A percentile compares a stretch with the other conserved stretches of the same genome.
phyloP scores from a whole-genome alignment of 2,888 invertebrate genomes.

The Chrysolina americana region DNA sequence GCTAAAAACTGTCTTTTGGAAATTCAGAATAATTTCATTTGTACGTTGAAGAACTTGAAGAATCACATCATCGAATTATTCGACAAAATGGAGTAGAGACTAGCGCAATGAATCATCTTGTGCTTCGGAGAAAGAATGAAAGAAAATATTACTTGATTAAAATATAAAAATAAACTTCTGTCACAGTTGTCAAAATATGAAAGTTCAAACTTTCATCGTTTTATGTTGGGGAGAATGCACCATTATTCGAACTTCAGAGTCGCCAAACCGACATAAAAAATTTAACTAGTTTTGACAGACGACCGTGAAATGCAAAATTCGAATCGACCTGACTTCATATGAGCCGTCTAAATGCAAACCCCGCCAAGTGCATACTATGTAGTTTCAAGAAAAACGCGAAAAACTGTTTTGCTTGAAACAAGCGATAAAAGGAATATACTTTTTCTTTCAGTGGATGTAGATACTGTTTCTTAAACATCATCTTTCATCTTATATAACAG shows the following conservation, averaged over 20 bases:
- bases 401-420: too few species aligned
- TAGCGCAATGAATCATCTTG: constrained; percentile 7
- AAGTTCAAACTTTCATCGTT: neutral
- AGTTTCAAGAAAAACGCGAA: too few species aligned
- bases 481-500: too few species aligned
- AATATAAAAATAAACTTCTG: constrained; percentile 11
- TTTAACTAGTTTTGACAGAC: neutral
- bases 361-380: too few species aligned
- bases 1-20: neutral
- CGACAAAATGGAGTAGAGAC: neutral
- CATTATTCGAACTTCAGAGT: neutral
- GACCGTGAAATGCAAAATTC: too few species aligned
- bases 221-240: neutral
- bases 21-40: neutral
- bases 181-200: neutral
- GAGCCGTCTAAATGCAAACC: too few species aligned
- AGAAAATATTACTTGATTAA: neutral
- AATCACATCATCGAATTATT: constrained; percentile 8
- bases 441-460: too few species aligned
- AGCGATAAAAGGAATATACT: too few species aligned
- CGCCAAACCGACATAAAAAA: neutral
- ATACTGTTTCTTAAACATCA: too few species aligned
- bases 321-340: too few species aligned
- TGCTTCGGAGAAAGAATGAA: neutral
- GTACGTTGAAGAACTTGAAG: constrained; percentile 2